Evolutionary conservation across 2,797 vertebrate genomes (phyloP).

Genomic region (Amblyopsis hoosieri): DNA sequence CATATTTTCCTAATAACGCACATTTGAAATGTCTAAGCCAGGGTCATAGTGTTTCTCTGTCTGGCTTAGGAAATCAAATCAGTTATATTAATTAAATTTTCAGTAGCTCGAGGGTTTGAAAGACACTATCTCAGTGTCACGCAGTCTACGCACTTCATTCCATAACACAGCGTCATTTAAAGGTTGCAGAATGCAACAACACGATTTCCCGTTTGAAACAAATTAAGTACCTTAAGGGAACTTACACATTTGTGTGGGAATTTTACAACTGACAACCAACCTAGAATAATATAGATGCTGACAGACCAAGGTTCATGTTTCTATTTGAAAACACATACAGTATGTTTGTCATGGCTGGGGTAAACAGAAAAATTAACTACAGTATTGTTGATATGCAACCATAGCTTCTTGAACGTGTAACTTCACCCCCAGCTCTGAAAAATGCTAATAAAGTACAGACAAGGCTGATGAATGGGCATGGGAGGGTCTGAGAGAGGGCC

Average conservation of each 20-base stretch:
- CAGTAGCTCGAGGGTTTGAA: slow-evolving; percentile 48
- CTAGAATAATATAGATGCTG: too few relatives aligned
- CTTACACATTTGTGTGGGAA: slow-evolving; percentile 35
- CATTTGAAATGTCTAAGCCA: not conserved
- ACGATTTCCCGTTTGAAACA: slow-evolving; percentile 41
- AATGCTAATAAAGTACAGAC: too few relatives aligned
- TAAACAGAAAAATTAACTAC: too few relatives aligned
- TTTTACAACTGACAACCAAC: slow-evolving; percentile 17
- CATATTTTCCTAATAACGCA: not conserved
- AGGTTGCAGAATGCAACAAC: slow-evolving; percentile 41
- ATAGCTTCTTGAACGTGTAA: too few relatives aligned
- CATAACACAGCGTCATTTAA: slow-evolving; percentile 58
- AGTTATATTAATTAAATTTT: slow-evolving; percentile 69
- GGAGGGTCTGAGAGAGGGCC: too few relatives aligned
- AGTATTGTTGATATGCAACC: too few relatives aligned
- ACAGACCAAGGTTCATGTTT: too few relatives aligned
- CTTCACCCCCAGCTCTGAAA: too few relatives aligned
- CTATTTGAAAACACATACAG: too few relatives aligned
- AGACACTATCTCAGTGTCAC: slow-evolving; percentile 60
- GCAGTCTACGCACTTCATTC: slow-evolving; percentile 54
- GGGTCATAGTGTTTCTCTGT: slow-evolving; percentile 27
- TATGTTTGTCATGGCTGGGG: too few relatives aligned
- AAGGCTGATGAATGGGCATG: too few relatives aligned
- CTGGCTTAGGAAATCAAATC: slow-evolving; percentile 71
- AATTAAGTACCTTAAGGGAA: slow-evolving; percentile 42